Conservation (phyloP, 2,113 vertebrate genomes). For the Bagarius yarrelli region DNA sequence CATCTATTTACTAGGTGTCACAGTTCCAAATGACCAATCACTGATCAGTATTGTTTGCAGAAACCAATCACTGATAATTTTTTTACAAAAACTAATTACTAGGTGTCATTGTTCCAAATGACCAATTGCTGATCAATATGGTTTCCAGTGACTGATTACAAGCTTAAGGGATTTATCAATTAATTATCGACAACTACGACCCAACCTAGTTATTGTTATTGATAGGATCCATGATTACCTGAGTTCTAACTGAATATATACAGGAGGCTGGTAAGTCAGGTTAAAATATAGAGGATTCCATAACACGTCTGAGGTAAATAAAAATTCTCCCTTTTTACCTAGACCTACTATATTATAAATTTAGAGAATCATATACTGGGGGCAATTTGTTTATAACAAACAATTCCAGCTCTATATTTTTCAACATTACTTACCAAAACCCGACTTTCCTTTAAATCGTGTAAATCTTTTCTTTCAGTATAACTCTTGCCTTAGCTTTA, state of each 20-base stretch:
- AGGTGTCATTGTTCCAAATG: too few relatives aligned
- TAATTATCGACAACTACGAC: too few relatives aligned
- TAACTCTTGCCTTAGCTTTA: slow-evolving; percentile 37
- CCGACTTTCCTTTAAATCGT: too few relatives aligned
- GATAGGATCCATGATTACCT: too few relatives aligned
- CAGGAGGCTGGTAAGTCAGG: background rate
- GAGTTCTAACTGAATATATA: background rate
- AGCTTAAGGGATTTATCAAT: too few relatives aligned
- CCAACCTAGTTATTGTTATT: too few relatives aligned
- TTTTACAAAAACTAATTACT: background rate
- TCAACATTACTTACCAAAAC: background rate
- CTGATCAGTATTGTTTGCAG: too few relatives aligned
- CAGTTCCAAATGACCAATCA: too few relatives aligned
- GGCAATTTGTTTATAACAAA: background rate
- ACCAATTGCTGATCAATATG: too few relatives aligned
- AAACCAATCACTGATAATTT: background rate
- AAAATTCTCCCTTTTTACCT: background rate
- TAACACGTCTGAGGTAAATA: background rate
- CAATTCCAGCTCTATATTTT: background rate
- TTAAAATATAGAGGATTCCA: background rate
- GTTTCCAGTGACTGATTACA: background rate
- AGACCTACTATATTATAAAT: too few relatives aligned
- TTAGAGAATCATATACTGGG: background rate
- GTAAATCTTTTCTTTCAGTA: slow-evolving; percentile 28
- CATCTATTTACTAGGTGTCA: background rate